These are phyloP conservation scores for Plumapathes pennacea DNA, from an alignment of 92 coral and sea anemone species.

Conservation along the genomic window DNA sequence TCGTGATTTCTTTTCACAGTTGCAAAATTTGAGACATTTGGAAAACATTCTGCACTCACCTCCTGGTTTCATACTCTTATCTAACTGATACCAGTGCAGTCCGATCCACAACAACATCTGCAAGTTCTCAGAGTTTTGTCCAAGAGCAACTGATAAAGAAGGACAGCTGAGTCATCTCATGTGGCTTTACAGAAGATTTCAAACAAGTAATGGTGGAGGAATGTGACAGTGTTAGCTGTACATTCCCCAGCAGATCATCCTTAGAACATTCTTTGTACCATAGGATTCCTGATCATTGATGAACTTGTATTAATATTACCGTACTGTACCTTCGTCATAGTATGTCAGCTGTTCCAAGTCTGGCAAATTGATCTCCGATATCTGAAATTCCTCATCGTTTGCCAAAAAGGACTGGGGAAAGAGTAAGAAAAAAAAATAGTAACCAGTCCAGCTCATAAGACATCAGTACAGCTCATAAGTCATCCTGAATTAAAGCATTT, in stretches of 20 bases:
- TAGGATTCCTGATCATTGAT: too few relatives aligned
- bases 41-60: slow-evolving; percentile 46
- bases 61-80: slow-evolving; percentile 80
- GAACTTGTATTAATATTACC: too few relatives aligned
- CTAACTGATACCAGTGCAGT: slow-evolving; percentile 89
- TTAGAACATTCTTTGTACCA: too few relatives aligned
- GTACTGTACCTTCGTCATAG: slow-evolving; percentile 86
- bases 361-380: slow-evolving; percentile 52
- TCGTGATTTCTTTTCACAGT: background rate
- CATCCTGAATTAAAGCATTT: too few relatives aligned
- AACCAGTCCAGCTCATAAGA: slow-evolving; percentile 11
- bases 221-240: too few relatives aligned
- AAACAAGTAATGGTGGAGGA: too few relatives aligned
- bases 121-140: slow-evolving; percentile 69
- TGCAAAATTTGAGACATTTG: background rate
- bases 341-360: slow-evolving; percentile 60
- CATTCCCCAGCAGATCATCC: too few relatives aligned
- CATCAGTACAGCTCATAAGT: too few relatives aligned
- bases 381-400: slow-evolving; percentile 59
- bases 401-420: slow-evolving; percentile 73
- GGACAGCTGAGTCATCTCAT: too few relatives aligned
- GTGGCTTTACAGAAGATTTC: too few relatives aligned
- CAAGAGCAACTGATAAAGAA: slow-evolving; percentile 41
- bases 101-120: slow-evolving; percentile 89
- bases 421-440: background rate